Percentiles rank a stretch among this genome's conserved stretches.
These are phyloP conservation scores for Leptinotarsa lineolata DNA, from an alignment of 1,140 invertebrate genomes.

Conservation along the genomic window DNA sequence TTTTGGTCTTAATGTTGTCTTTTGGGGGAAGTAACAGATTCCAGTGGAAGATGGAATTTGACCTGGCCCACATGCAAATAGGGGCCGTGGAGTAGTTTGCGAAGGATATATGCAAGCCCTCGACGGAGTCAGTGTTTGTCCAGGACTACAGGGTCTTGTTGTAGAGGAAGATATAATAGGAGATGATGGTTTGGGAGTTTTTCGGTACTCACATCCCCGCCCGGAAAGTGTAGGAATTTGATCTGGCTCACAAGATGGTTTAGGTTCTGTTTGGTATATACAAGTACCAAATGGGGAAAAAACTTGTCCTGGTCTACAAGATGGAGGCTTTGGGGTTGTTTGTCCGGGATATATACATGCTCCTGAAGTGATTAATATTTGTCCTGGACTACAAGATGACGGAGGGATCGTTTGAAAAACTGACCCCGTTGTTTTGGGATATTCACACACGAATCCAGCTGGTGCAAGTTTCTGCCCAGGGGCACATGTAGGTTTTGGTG, in stretches of 20 bases:
- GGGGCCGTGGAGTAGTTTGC: neutral
- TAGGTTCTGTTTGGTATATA: neutral
- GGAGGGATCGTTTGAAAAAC: neutral
- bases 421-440: neutral
- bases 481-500: neutral
- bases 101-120: neutral
- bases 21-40: slow-evolving; percentile 8
- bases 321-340: slow-evolving; percentile 5
- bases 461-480: neutral
- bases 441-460: neutral
- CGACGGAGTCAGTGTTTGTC: neutral
- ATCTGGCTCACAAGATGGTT: neutral
- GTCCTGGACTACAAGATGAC: slow-evolving; percentile 13
- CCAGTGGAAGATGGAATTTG: slow-evolving; percentile 8
- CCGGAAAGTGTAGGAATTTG: neutral
- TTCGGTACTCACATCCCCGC: neutral
- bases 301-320: slow-evolving; percentile 12
- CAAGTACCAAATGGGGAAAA: neutral
- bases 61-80: slow-evolving; percentile 7
- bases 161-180: neutral
- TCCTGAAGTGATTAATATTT: slow-evolving; percentile 9
- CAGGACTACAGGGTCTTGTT: neutral
- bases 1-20: neutral
- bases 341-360: slow-evolving; percentile 22
- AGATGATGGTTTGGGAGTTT: neutral